phyloP scores from a whole-genome alignment of 2,113 vertebrate genomes.

The Dasypus novemcinctus region DNA sequence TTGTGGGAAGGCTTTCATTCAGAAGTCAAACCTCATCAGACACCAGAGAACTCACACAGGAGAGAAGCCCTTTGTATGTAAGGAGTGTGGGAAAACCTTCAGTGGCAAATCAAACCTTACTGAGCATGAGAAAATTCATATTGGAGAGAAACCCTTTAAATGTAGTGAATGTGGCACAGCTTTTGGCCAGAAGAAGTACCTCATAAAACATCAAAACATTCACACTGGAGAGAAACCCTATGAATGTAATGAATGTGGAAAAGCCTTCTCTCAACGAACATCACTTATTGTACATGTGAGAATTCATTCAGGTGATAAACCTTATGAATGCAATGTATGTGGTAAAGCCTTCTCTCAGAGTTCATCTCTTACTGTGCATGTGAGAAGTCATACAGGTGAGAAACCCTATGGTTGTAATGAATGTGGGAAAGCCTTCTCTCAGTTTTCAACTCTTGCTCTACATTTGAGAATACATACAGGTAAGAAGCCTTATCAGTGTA shows the following conservation, averaged over 20 bases:
- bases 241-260: conserved; percentile 76
- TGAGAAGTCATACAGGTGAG: conserved; percentile 75
- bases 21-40: conserved; percentile 76
- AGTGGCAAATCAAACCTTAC: conserved; percentile 76
- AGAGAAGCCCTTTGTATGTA: conserved; percentile 77
- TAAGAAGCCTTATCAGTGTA: conserved; percentile 77
- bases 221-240: conserved; percentile 78
- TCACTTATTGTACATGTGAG: conserved; percentile 75
- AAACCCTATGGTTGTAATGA: conserved; percentile 73
- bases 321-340: conserved; percentile 76
- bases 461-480: conserved; percentile 78
- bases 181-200: conserved; percentile 77
- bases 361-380: conserved; percentile 76
- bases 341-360: conserved; percentile 77
- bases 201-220: conserved; percentile 77
- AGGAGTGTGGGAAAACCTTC: conserved; percentile 76
- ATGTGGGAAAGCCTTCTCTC: conserved; percentile 74
- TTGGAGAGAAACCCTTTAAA: conserved; percentile 76
- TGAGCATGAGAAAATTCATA: too few relatives aligned
- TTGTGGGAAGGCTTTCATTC: conserved; percentile 75
- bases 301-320: conserved; percentile 73
- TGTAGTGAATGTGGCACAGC: conserved; percentile 76
- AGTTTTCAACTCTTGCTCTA: conserved; percentile 71
- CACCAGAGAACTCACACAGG: conserved; percentile 79
- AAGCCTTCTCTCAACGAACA: conserved; percentile 75